Evolutionary conservation across 1,140 invertebrate genomes (phyloP).

Genomic region (Heterodera schachtii): DNA sequence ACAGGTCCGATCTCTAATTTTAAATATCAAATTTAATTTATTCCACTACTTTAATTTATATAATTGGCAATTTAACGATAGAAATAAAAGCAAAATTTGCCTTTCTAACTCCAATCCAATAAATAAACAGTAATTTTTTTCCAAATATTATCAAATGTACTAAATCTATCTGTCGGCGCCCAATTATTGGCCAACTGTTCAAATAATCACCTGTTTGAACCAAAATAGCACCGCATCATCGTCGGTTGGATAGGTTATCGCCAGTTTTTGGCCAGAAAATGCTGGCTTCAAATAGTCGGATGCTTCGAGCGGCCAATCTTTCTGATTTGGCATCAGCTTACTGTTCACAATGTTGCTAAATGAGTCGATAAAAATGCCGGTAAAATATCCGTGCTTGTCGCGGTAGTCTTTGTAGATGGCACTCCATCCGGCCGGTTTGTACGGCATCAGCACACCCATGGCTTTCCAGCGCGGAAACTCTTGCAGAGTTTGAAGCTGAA

Average conservation of each 20-base stretch:
- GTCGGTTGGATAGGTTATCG: not conserved
- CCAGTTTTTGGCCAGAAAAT: not conserved
- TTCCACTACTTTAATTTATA: no score
- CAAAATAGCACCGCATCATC: constrained; percentile 9
- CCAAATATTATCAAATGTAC: no score
- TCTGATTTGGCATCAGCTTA: not conserved
- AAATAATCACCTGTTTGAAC: not conserved
- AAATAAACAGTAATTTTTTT: no score
- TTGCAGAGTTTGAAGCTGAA: not conserved
- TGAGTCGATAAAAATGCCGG: not conserved
- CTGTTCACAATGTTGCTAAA: constrained; percentile 12
- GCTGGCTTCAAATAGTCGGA: not conserved
- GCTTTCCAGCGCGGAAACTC: not conserved
- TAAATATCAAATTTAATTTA: no score
- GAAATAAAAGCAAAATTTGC: no score
- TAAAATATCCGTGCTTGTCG: not conserved
- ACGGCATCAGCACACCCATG: not conserved
- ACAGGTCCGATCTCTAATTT: no score
- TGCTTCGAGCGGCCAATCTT: not conserved
- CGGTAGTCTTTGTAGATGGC: constrained; percentile 1
- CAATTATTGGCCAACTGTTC: no score
- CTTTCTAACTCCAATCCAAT: no score
- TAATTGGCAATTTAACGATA: no score
- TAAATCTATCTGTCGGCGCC: no score
- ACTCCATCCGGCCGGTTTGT: constrained; percentile 4